Evolutionary conservation across 1,140 invertebrate species (phyloP), one percentile per base, ranked within the genome.

Genomic region (Tribolium madens): DNA sequence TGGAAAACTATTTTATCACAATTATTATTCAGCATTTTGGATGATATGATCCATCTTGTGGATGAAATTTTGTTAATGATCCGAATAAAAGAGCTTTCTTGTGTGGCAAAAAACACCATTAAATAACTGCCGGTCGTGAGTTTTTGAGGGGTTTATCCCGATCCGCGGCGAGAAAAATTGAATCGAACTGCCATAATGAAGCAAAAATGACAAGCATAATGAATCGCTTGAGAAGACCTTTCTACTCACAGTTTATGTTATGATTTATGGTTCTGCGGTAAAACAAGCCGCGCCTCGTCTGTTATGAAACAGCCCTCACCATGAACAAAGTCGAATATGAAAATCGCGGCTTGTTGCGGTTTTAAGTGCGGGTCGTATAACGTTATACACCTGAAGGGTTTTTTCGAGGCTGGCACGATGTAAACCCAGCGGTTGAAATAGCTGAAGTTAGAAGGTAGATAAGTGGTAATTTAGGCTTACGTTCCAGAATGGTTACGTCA

Each of bases 391-490:
- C 57, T 64, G 57, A 26, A 26, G 57, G 21, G 52, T 9, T 64
- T 64, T 64, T 64, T 64, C 26, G 57, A 57, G 52, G 21, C n/a
- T 33, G 57, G 57, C 26, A n/a, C 36, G 57, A 4, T 12, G 12
- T 64, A 64, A 36, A 64, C 21, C 21, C 18, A 12, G 21, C 57
- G 21, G 21, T 64, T 64, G 57, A 64, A 64, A 64, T 64, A 31
- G 57, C 57, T 33, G 10, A 64, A 64, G 57, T 64, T 64, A 26
- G 18, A 26, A 64, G 57, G n/a, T 64, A 64, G 36, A 64, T 64
- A 26, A 64, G 57, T 64, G 57, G 57, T 64, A 64, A 64, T 64
- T 64, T 64, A 26, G 52, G 57, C 57, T 64, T 64, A 33, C 9
- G 57, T 33, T 14, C 57, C 57, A 26, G 26, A 64, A 33, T 33